Percentiles rank a stretch among this genome's conserved stretches.
Conservation (phyloP, 2,113 vertebrate genomes). For the Chiloscyllium plagiosum region DNA sequence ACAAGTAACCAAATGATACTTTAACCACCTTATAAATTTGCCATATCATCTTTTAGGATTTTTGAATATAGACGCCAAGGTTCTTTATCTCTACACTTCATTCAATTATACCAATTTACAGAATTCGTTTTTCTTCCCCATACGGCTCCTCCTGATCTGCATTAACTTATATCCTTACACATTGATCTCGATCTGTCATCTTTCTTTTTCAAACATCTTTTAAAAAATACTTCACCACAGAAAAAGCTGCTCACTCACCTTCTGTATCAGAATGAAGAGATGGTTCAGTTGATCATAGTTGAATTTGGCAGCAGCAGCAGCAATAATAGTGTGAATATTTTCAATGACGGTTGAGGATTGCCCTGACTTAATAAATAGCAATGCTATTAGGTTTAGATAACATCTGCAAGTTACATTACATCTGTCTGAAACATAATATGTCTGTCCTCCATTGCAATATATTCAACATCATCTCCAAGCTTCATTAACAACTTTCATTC, state of each 20-base stretch:
- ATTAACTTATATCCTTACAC: background rate
- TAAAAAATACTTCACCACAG: no score
- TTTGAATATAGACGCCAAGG: no score
- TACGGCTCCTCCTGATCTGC: background rate
- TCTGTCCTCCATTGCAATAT: background rate
- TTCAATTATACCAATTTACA: background rate
- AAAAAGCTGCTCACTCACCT: conserved; percentile 58
- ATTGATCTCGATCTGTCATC: background rate
- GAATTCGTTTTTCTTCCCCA: no score
- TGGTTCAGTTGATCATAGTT: conserved; percentile 93
- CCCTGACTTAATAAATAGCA: conserved; percentile 67
- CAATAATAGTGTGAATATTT: conserved; percentile 96
- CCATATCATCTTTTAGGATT: no score
- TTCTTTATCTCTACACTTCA: background rate
- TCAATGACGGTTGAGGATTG: conserved; percentile 98
- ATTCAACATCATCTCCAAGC: background rate
- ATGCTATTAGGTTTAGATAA: background rate
- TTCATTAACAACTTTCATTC: no score
- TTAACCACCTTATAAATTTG: background rate
- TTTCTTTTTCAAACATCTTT: no score
- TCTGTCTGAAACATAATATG: background rate
- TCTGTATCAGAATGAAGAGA: conserved; percentile 94
- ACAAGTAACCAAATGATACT: background rate
- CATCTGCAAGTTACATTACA: background rate
- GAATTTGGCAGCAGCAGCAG: conserved; percentile 94